Conservation (phyloP, 2,888 invertebrate species). For the Rhaphigaster nebulosa region DNA sequence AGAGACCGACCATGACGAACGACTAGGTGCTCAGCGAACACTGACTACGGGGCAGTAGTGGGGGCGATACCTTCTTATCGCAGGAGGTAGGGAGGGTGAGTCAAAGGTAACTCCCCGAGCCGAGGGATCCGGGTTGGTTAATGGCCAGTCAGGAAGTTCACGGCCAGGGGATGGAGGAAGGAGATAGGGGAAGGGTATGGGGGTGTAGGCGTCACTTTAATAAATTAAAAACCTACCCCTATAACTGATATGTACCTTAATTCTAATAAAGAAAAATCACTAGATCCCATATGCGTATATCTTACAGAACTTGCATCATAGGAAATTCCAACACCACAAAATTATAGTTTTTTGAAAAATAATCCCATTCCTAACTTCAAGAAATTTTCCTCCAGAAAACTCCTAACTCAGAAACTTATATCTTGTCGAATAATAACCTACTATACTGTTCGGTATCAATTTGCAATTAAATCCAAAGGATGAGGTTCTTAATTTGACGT, state of each 20-base stretch:
- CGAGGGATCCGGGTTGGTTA: not conserved
- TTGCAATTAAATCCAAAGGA: too few species aligned
- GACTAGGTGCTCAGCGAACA: conserved; percentile 20
- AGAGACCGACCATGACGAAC: conserved; percentile 34
- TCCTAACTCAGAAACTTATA: too few species aligned
- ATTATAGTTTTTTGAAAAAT: not conserved
- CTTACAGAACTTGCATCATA: not conserved
- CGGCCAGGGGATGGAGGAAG: not conserved
- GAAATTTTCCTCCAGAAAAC: too few species aligned
- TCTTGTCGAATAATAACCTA: too few species aligned
- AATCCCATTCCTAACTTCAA: too few species aligned
- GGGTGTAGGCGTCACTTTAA: not conserved
- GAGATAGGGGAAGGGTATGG: not conserved
- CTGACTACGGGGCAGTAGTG: conserved; percentile 44
- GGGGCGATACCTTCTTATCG: conserved; percentile 43
- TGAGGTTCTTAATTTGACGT: too few species aligned
- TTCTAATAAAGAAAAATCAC: not conserved
- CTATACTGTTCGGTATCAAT: too few species aligned
- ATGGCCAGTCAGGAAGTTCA: conserved; percentile 4
- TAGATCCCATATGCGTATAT: too few species aligned
- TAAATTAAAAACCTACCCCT: not conserved
- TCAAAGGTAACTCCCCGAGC: conserved; percentile 23
- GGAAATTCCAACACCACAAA: not conserved
- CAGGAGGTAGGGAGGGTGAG: conserved; percentile 41
- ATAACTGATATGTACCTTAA: not conserved